Base-by-base conservation (phyloP, 2,888 invertebrate species). In the Agrotis exclamationis region DNA sequence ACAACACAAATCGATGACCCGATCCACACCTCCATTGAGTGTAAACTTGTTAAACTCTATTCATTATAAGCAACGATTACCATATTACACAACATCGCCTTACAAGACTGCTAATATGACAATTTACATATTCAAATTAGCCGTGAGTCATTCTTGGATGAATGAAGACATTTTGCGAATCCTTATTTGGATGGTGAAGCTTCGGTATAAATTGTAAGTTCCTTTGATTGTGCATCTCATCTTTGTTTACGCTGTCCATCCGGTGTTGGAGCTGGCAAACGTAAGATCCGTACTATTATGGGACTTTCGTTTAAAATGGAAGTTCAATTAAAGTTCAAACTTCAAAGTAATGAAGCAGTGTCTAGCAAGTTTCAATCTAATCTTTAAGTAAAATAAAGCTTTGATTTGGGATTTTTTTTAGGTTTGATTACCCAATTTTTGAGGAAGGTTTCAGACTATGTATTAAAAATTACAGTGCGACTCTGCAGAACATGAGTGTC, bases 61-160 rank as follows among this genome's bases (percentile, higher is more conserved):
- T 75, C 76, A 72, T 59, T 80, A 77, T 69, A 76, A 59, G 70
- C 68, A 68, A 64, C 62, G 48, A 79, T 85, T 80, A 79, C 48
- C 70, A 86, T 82, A 84, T 83, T 85, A 86, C 77, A 83, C 70
- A 82, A 82, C 54, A 70, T 69, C 72, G 74, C 74, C 78, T 76
- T 67, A 67, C 58, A 56, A 62, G 72, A 71, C 63, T 82, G 70
- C 69, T 78, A 80, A 80, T 79, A 78, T 73, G 73, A 66, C 70
- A 76, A 87, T 87, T 86, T 78, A 82, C 86, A 87, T 86, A 87
- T 88, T 87, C 76, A 86, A 86, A 88, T 87, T 64, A 66, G 65
- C 24, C 68, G 63, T 88, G 87, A 86, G 63, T 86, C 85, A 88
- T 70, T 76, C 67, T 72, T 56, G 70, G 74, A 74, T 81, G 80